Evolutionary conservation across 1,140 invertebrate species (phyloP).

Genomic region (Colletes gigas): DNA sequence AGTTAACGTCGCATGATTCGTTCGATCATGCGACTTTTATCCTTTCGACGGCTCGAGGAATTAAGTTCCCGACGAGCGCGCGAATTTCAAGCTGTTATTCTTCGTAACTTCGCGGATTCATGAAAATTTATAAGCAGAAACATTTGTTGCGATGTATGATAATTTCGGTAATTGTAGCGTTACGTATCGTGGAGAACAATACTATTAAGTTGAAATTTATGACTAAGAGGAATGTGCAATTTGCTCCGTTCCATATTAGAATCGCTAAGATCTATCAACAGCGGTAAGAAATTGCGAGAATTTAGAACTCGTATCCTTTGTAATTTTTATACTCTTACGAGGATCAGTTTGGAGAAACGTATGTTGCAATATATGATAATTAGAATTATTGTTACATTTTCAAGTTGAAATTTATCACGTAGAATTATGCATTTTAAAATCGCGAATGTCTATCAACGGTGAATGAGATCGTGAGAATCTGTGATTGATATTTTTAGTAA

Average conservation of each 20-base stretch:
- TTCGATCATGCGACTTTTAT: neutral
- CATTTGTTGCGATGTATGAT: slow-evolving; percentile 15
- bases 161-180: neutral
- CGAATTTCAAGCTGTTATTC: too few relatives aligned
- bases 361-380: too few relatives aligned
- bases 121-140: neutral
- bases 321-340: neutral
- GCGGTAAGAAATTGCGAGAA: neutral
- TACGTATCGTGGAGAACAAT: neutral
- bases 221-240: slow-evolving; percentile 1
- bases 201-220: slow-evolving; percentile 15
- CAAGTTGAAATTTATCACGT: too few relatives aligned
- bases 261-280: slow-evolving; percentile 2
- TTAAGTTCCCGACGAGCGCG: too few relatives aligned
- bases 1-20: neutral
- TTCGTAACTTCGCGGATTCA: neutral
- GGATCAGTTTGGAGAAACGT: too few relatives aligned
- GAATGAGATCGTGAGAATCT: too few relatives aligned
- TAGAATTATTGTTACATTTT: too few relatives aligned
- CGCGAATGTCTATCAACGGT: too few relatives aligned
- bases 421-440: too few relatives aligned
- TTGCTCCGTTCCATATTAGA: neutral
- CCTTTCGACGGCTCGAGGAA: neutral
- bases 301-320: neutral
- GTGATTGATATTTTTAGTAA: too few relatives aligned